Conservation (phyloP, 2,888 invertebrate species). For the Drosophila atroscutellata region DNA sequence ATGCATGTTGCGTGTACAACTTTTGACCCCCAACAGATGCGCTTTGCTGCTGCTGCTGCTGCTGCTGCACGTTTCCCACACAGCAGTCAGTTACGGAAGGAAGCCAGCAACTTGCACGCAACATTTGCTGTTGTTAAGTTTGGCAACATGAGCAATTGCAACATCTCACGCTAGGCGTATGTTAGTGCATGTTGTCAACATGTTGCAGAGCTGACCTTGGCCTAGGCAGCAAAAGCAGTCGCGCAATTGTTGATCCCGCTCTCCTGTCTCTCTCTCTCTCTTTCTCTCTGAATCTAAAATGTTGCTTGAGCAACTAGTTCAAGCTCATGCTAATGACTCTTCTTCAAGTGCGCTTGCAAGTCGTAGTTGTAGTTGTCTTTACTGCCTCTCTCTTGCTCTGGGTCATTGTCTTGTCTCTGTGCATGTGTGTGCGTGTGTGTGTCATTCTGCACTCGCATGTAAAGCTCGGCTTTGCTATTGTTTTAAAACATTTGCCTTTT, state of each 20-base stretch:
- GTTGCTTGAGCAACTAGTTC: constrained; percentile 53
- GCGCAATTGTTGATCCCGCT: constrained; percentile 31
- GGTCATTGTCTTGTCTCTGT: constrained; percentile 65
- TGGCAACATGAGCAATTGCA: constrained; percentile 56
- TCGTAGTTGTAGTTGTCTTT: neutral
- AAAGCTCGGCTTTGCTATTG: constrained; percentile 21
- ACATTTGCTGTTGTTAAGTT: constrained; percentile 17
- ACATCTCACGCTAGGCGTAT: constrained; percentile 43
- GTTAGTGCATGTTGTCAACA: constrained; percentile 57
- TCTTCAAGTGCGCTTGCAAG: constrained; percentile 13
- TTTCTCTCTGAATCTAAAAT: constrained; percentile 37
- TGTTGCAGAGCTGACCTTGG: constrained; percentile 72
- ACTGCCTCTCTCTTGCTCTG: constrained; percentile 36
- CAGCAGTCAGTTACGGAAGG: neutral
- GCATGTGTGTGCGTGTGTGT: constrained; percentile 18
- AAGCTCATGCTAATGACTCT: constrained; percentile 65
- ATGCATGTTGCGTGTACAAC: constrained; percentile 57
- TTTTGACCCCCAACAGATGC: constrained; percentile 54
- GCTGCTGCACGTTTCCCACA: constrained; percentile 21
- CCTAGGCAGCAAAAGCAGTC: constrained; percentile 36
- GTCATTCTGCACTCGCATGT: constrained; percentile 9
- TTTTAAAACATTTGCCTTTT: constrained; percentile 1
- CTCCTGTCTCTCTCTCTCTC: neutral
- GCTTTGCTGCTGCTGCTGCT: constrained; percentile 13
- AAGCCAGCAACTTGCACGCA: constrained; percentile 32